Percentiles rank a stretch among this genome's conserved stretches.
These are phyloP conservation scores for Hippopotamyrus pictus DNA, from an alignment of 2,797 vertebrate genomes.

Conservation along the genomic window DNA sequence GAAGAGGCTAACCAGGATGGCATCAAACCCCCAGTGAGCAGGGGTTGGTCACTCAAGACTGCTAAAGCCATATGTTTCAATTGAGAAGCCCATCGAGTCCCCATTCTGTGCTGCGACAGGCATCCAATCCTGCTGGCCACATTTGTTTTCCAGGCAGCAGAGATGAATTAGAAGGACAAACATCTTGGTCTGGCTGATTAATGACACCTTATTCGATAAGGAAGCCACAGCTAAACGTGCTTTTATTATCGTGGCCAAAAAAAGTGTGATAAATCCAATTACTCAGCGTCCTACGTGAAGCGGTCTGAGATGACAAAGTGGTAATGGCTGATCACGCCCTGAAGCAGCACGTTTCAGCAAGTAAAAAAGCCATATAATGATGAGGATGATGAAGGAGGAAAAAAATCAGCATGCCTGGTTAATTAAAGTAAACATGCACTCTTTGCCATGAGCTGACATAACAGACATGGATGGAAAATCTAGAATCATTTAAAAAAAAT, in stretches of 20 bases:
- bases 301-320: constrained; percentile 29
- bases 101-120: neutral
- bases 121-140: neutral
- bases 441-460: neutral
- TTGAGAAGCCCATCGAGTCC: constrained; percentile 25
- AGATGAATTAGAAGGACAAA: constrained; percentile 45
- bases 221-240: constrained; percentile 40
- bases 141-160: constrained; percentile 37
- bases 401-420: neutral
- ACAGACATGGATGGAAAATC: neutral
- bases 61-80: constrained; percentile 27
- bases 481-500: neutral
- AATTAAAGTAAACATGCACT: neutral
- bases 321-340: constrained; percentile 24
- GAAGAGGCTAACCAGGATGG: neutral
- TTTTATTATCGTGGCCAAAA: constrained; percentile 31
- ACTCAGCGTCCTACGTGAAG: constrained; percentile 33
- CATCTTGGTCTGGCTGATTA: constrained; percentile 47
- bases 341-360: neutral
- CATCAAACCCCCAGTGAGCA: neutral
- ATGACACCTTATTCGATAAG: constrained; percentile 53
- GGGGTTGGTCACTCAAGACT: neutral
- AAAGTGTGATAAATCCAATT: constrained; percentile 37
- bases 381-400: neutral
- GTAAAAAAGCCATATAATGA: neutral